phyloP scores from a whole-genome alignment of 2,888 invertebrate genomes.

The Pogonocherus hispidulus region DNA sequence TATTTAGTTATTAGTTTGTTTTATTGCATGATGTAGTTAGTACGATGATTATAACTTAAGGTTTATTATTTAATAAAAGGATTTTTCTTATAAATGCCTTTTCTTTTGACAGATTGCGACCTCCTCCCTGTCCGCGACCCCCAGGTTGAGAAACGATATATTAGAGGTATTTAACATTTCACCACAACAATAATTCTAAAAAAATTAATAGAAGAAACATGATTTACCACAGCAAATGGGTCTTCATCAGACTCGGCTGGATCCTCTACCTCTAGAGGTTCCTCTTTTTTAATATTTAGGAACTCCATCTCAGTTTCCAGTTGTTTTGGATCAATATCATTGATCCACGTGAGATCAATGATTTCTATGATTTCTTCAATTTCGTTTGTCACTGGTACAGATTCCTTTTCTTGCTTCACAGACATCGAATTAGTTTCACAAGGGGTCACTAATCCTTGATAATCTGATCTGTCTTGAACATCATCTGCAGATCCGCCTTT shows the following conservation, averaged over 20 bases:
- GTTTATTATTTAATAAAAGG: too few relatives aligned
- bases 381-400: neutral
- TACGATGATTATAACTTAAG: too few relatives aligned
- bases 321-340: slow-evolving; percentile 26
- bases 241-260: slow-evolving; percentile 28
- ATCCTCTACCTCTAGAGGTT: slow-evolving; percentile 31
- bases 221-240: slow-evolving; percentile 35
- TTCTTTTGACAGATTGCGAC: too few relatives aligned
- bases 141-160: too few relatives aligned
- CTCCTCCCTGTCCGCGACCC: too few relatives aligned
- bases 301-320: slow-evolving; percentile 32
- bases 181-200: too few relatives aligned
- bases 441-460: neutral
- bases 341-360: slow-evolving; percentile 41
- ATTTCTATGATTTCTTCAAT: slow-evolving; percentile 6
- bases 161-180: too few relatives aligned
- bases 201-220: too few relatives aligned
- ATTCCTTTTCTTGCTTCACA: neutral
- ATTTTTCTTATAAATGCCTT: too few relatives aligned
- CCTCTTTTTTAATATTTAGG: slow-evolving; percentile 36
- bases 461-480: neutral
- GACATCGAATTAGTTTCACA: neutral
- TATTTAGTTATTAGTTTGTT: too few relatives aligned
- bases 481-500: neutral
- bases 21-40: too few relatives aligned